Evolutionary conservation across 2,888 invertebrate genomes (phyloP).

Genomic region (Drosophila nr. fundita): DNA sequence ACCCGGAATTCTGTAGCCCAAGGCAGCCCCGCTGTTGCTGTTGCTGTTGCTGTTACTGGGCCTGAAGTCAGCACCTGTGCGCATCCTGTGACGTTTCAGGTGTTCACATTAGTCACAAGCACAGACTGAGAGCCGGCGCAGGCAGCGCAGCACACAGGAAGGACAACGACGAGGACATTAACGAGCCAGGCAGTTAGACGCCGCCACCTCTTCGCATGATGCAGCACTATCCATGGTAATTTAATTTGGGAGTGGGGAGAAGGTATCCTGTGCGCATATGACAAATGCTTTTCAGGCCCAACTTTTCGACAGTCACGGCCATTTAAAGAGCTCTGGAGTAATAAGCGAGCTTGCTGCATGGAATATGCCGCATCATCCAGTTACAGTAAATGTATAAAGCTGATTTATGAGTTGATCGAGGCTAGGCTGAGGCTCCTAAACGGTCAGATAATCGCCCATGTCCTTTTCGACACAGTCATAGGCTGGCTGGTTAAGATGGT

Average conservation of each 20-base stretch:
- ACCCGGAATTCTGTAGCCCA: constrained; percentile 8
- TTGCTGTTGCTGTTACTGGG: constrained; percentile 21
- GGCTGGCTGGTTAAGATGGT: constrained; percentile 12
- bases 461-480: constrained; percentile 18
- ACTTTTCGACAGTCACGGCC: constrained; percentile 66
- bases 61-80: constrained; percentile 62
- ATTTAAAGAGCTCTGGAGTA: constrained; percentile 61
- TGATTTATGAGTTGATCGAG: constrained; percentile 48
- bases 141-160: constrained; percentile 38
- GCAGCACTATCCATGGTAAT: constrained; percentile 73
- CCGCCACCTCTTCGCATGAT: constrained; percentile 55
- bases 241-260: constrained; percentile 30
- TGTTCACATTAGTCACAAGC: constrained; percentile 77
- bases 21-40: constrained; percentile 58
- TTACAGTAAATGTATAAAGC: constrained; percentile 62
- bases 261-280: constrained; percentile 46
- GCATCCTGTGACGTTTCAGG: constrained; percentile 75
- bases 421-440: not conserved
- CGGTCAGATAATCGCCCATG: constrained; percentile 17
- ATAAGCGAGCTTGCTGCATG: constrained; percentile 23
- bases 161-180: constrained; percentile 67
- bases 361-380: constrained; percentile 60
- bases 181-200: constrained; percentile 79
- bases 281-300: constrained; percentile 68
- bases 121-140: constrained; percentile 43